phyloP scores from a whole-genome alignment of 1,140 invertebrate species.

The Drosophila mayri region DNA sequence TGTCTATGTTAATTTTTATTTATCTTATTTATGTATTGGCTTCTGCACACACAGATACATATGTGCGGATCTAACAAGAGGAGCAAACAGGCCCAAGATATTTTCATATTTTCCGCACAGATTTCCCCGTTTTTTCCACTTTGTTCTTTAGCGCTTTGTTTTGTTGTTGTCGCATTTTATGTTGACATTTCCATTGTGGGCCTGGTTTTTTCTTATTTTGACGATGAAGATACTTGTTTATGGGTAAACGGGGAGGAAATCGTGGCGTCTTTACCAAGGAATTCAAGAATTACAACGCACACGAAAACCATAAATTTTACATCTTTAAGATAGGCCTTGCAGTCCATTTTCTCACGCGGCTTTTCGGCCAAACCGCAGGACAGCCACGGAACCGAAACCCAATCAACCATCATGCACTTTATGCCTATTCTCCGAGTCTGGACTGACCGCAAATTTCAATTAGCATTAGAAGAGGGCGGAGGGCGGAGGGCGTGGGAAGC shows the following conservation, averaged over 20 bases:
- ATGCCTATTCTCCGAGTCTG: neutral
- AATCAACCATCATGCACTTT: constrained; percentile 37
- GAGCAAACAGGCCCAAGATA: constrained; percentile 39
- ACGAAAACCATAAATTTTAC: neutral
- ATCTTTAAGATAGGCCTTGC: constrained; percentile 18
- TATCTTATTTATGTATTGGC: constrained; percentile 72
- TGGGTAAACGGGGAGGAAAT: constrained; percentile 14
- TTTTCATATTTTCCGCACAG: constrained; percentile 55
- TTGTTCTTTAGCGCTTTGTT: constrained; percentile 32
- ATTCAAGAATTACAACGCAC: constrained; percentile 8
- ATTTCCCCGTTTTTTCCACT: constrained; percentile 36
- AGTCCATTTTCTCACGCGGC: constrained; percentile 41
- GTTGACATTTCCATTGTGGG: constrained; percentile 48
- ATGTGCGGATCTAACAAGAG: constrained; percentile 32
- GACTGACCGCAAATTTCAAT: constrained; percentile 71
- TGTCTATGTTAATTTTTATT: constrained; percentile 78
- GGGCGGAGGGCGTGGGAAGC: constrained; percentile 7
- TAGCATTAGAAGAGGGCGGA: constrained; percentile 55
- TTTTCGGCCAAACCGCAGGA: constrained; percentile 37
- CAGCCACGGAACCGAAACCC: constrained; percentile 38
- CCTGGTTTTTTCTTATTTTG: constrained; percentile 39
- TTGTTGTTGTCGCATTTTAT: constrained; percentile 35
- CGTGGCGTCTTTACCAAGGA: neutral
- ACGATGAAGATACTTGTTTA: constrained; percentile 74
- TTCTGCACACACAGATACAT: constrained; percentile 13